phyloP scores from a whole-genome alignment of 2,113 vertebrate genomes.

The Hemibagrus wyckioides region DNA sequence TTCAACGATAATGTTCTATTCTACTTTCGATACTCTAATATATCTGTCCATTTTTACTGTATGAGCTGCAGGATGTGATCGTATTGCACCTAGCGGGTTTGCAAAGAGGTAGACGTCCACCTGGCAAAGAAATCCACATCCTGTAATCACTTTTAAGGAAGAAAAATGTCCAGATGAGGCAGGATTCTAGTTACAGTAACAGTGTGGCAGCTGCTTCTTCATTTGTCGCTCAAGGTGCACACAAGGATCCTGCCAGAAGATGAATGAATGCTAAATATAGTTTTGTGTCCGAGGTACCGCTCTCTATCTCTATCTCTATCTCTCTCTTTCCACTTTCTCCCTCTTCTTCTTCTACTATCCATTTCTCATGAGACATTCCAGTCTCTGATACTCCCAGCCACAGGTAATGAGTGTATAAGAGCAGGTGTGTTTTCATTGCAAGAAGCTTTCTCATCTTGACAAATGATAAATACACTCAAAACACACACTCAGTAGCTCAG shows the following conservation, averaged over 20 bases:
- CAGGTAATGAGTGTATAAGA: not conserved
- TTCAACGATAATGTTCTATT: not conserved
- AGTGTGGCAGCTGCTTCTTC: not conserved
- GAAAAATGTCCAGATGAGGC: not conserved
- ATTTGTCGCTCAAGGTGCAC: not conserved
- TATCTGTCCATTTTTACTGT: not conserved
- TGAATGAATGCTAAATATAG: conserved; percentile 24
- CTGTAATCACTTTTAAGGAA: conserved; percentile 1
- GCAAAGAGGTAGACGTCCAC: conserved; percentile 29
- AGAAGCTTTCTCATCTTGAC: not conserved
- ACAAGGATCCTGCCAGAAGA: conserved; percentile 12
- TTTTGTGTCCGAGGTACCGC: not conserved
- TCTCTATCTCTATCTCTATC: not conserved
- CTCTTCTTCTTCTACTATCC: too few species aligned
- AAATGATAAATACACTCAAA: not conserved
- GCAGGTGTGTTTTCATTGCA: not conserved
- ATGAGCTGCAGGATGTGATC: not conserved
- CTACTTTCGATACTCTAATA: not conserved
- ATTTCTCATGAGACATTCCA: not conserved
- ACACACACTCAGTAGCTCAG: not conserved
- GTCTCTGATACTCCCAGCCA: not conserved
- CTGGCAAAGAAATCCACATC: not conserved
- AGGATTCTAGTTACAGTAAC: not conserved
- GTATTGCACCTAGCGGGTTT: not conserved
- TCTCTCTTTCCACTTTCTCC: not conserved